Percentiles rank a stretch among this genome's conserved stretches.
Conservation (phyloP, 2,113 vertebrate species). For the Zosterops lateralis region DNA sequence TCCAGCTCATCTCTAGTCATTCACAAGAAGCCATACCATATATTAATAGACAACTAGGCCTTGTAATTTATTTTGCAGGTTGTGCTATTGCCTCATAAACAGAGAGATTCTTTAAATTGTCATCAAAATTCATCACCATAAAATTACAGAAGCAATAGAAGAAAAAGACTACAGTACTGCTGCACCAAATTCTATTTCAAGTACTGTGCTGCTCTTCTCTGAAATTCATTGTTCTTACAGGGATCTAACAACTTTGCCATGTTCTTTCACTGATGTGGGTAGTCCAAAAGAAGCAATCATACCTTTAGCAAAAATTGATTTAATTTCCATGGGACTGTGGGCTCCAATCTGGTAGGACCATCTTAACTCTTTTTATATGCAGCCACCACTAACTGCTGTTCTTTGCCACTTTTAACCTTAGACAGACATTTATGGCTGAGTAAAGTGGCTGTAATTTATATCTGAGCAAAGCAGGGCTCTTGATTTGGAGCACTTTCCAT, state of each 20-base stretch:
- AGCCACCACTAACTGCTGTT: not conserved
- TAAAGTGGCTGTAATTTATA: constrained; percentile 23
- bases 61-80: constrained; percentile 33
- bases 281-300: not conserved
- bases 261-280: not conserved
- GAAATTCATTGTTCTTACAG: not conserved
- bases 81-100: constrained; percentile 31
- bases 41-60: not conserved
- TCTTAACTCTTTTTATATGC: not conserved
- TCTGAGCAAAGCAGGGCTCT: not conserved
- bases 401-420: constrained; percentile 3
- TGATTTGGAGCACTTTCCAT: constrained; percentile 18
- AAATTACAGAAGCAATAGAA: constrained; percentile 18
- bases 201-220: not conserved
- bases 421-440: not conserved
- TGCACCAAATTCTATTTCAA: not conserved
- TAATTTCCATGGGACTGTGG: not conserved
- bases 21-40: not conserved
- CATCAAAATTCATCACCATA: not conserved
- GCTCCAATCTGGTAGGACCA: not conserved
- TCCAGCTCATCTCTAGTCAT: not conserved
- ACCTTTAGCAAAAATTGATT: constrained; percentile 1
- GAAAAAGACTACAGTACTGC: not conserved
- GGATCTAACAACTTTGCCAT: not conserved
- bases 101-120: constrained; percentile 10